These are phyloP conservation scores for Carcinoscorpius rotundicauda DNA, from an alignment of 1,140 invertebrate species.

Conservation along the genomic window DNA sequence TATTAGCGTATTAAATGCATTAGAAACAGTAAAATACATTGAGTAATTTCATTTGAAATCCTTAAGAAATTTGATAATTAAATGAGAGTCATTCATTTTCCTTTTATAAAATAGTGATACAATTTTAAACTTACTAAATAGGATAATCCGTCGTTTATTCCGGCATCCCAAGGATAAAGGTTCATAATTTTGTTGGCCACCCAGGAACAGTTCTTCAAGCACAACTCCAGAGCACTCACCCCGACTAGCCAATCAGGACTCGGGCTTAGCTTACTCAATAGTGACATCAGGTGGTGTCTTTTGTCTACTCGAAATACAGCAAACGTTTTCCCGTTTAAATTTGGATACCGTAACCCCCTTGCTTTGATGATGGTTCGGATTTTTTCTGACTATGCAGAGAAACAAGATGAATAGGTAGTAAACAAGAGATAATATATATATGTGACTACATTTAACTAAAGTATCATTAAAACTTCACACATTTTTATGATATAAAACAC, in stretches of 20 bases:
- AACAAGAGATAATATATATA: background rate
- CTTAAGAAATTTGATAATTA: background rate
- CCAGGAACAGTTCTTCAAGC: slow-evolving; percentile 41
- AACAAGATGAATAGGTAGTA: background rate
- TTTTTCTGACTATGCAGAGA: slow-evolving; percentile 52
- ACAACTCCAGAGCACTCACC: slow-evolving; percentile 37
- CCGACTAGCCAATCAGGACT: slow-evolving; percentile 45
- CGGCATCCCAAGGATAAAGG: slow-evolving; percentile 43
- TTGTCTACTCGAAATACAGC: slow-evolving; percentile 32
- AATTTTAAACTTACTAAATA: slow-evolving; percentile 40
- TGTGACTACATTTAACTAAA: background rate
- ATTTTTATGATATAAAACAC: too few relatives aligned
- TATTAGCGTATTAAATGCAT: too few relatives aligned
- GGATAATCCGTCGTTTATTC: slow-evolving; percentile 40
- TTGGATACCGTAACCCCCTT: slow-evolving; percentile 30
- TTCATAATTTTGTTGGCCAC: slow-evolving; percentile 35
- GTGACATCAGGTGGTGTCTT: slow-evolving; percentile 38
- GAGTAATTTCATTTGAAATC: background rate
- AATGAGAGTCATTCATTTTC: too few relatives aligned
- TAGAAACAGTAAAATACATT: too few relatives aligned
- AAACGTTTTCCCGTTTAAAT: slow-evolving; percentile 31
- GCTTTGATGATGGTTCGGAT: slow-evolving; percentile 40
- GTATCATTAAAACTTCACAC: background rate
- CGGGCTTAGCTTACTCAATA: slow-evolving; percentile 35
- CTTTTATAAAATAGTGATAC: background rate